phyloP scores from a whole-genome alignment of 2,113 vertebrate genomes.

The Australoheros scitulus region DNA sequence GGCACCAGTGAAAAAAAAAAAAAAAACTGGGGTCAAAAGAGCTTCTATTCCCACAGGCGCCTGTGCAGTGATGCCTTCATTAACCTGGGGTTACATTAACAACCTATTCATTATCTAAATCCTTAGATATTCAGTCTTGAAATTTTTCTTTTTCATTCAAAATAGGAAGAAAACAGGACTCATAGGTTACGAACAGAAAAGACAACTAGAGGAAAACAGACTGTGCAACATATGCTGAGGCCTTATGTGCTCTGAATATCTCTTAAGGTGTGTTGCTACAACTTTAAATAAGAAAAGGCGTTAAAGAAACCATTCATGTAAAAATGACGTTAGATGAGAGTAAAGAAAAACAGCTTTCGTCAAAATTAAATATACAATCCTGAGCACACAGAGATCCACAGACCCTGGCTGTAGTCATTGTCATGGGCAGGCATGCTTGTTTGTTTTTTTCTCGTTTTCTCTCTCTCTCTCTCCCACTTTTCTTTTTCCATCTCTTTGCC shows the following conservation, averaged over 20 bases:
- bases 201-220: constrained; percentile 38
- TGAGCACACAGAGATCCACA: neutral
- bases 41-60: constrained; percentile 11
- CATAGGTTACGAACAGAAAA: neutral
- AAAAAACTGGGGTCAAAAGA: constrained; percentile 12
- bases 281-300: neutral
- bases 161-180: constrained; percentile 3
- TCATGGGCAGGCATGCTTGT: neutral
- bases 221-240: constrained; percentile 6
- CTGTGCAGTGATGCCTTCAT: neutral
- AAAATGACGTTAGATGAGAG: neutral
- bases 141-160: constrained; percentile 17
- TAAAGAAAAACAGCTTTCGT: neutral
- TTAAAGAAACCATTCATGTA: constrained; percentile 31
- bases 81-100: neutral
- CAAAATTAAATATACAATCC: neutral
- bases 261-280: constrained; percentile 54
- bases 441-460: neutral
- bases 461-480: neutral
- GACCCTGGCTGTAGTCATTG: neutral
- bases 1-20: constrained; percentile 2
- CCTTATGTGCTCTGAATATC: constrained; percentile 57
- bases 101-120: constrained; percentile 15
- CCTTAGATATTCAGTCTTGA: constrained; percentile 1
- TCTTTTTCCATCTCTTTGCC: neutral